Conservation (phyloP, 2,797 vertebrate genomes). For the Sciaenops ocellatus region DNA sequence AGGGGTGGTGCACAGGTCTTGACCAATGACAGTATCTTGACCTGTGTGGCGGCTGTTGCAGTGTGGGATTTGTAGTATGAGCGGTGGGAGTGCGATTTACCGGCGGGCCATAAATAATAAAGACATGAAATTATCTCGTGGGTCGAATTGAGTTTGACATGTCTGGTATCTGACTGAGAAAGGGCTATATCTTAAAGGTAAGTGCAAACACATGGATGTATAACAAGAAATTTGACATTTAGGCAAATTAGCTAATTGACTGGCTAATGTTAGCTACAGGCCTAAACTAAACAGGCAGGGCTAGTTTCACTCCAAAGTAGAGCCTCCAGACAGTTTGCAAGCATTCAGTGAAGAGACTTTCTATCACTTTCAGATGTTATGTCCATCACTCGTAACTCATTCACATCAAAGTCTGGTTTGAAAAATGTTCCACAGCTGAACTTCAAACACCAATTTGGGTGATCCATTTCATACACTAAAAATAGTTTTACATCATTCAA, state of each 20-base stretch:
- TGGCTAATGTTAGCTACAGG: not conserved
- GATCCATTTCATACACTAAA: conserved; percentile 13
- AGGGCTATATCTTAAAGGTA: not conserved
- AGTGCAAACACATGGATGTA: not conserved
- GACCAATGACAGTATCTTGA: too few species aligned
- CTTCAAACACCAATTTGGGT: not conserved
- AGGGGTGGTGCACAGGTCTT: too few species aligned
- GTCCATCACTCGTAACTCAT: conserved; percentile 31
- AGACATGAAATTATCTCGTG: too few species aligned
- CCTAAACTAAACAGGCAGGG: not conserved
- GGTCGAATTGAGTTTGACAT: too few species aligned
- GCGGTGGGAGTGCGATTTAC: too few species aligned
- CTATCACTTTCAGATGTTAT: conserved; percentile 53
- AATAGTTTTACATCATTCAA: conserved; percentile 30
- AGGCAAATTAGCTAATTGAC: not conserved
- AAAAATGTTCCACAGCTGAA: conserved; percentile 20
- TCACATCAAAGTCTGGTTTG: conserved; percentile 49
- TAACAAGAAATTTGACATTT: not conserved
- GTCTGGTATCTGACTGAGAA: not conserved
- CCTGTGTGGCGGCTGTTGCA: too few species aligned
- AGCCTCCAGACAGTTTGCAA: not conserved
- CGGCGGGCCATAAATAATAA: too few species aligned
- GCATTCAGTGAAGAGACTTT: conserved; percentile 19
- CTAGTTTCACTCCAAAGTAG: not conserved
- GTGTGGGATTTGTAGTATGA: too few species aligned